Base-by-base conservation (phyloP, 53 echinoderm and acorn worm genomes). In the Crossaster papposus region DNA sequence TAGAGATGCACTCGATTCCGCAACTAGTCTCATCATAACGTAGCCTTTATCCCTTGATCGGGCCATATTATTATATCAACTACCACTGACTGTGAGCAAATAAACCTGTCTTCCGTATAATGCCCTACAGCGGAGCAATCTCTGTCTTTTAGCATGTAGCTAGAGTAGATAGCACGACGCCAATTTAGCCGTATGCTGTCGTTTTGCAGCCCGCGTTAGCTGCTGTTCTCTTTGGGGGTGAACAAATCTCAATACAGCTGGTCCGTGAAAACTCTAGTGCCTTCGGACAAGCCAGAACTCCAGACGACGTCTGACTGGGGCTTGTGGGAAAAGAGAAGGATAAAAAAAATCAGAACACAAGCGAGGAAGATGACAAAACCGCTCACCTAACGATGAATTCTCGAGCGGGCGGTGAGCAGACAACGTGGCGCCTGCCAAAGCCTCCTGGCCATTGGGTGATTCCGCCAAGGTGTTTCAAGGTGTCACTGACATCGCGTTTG, bases 211-310 rank as follows among this genome's bases (percentile, higher is more conserved):
- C 26, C 29, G 75, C 75, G 34, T 14, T 74, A 10, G 33, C 75
- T 74, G 34, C 26, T 13, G 62, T 24, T 63, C 87, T 72, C 51
- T 71, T 65, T 62, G 72, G 87, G 77, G 77, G 76, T 87, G 77
- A 75, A n/a, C n/a, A 85, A 85, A 87, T 62, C 77, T 87, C 77
- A 84, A 84, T 87, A 35, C 38, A 87, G 87, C 73, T 77, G 77
- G 87, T 75, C 76, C 87, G 76, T 87, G 87, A 75, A 76, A 58
- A 54, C 87, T 55, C 36, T 58, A 87, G 87, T 87, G 87, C 87
- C 76, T 77, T 87, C 76, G 76, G 87, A 87, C 76, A 87, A 77
- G 87, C 87, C 77, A 62, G 76, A 14, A 64, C 62, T 35, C 76
- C 24, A 84, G 84, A 84, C 87, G 54, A 76, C 36, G 87, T 87